Evolutionary conservation across 2,888 invertebrate species (phyloP), one percentile per base, ranked within the genome.

Genomic region (Muschampia plurimacula): DNA sequence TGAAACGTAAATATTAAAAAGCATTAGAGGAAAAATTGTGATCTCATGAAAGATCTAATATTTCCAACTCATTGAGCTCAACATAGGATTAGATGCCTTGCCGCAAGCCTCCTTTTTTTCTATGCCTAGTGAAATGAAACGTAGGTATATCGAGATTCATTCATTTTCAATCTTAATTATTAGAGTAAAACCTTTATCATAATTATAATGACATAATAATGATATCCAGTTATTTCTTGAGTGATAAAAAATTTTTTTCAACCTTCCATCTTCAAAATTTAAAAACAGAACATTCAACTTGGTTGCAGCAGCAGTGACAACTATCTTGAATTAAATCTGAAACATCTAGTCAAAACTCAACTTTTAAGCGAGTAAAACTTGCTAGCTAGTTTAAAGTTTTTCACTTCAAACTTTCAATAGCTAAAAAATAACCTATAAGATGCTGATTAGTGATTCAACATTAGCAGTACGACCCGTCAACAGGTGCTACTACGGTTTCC

Each of bases 401-500:
- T n/a, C 13, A 49, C 49, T n/a, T n/a, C n/a, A n/a, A 49, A n/a
- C n/a, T n/a, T 49, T 49, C 13, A 0, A 6, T n/a, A n/a, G 13
- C 6, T 49, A 52, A 52, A 52, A 7, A 52, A 8, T 41, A 9
- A 41, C 41, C 32, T 5, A 3, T 22, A 55, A 28, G 55, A 55
- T 55, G 22, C 10, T 55, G 55, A 22, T 55, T 55, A 55, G 55
- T 28, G 52, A 55, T 28, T 55, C 55, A 10, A 22, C 55, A 55
- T 76, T 74, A 75, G 70, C 69, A 49, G 77, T 44, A 64, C 44
- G n/a, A 70, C 55, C 64, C 77, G 77, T 83, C 88, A 88, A 89
- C 89, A 89, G 85, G 89, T 88, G 81, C 68, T 78, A 71, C 75
- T 78, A 77, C 75, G 69, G 69, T 75, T 80, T 80, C 76, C 76